Percentiles rank a stretch among this genome's conserved stretches.
These are phyloP conservation scores for Pituophis catenifer DNA, from an alignment of 2,113 vertebrate genomes.

Conservation along the genomic window DNA sequence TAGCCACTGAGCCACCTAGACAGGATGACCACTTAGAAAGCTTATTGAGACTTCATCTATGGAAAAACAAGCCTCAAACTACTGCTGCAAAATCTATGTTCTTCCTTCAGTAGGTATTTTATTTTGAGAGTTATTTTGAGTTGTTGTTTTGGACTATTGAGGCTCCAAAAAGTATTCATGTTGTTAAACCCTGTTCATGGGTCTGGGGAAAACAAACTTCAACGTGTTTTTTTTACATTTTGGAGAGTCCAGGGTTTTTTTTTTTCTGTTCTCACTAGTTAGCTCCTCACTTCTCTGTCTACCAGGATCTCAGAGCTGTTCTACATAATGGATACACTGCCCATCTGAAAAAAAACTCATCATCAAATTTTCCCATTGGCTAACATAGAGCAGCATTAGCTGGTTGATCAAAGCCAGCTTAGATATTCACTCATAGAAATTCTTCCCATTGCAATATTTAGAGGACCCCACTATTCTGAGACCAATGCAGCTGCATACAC, in stretches of 20 bases:
- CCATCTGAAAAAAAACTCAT: background rate
- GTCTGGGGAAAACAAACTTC: background rate
- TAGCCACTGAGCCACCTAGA: too few relatives aligned
- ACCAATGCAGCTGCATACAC: background rate
- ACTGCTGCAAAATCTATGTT: background rate
- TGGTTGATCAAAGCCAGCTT: background rate
- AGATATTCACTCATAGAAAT: background rate
- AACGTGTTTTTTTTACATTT: background rate
- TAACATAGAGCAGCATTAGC: background rate
- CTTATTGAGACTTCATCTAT: background rate
- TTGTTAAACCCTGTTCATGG: background rate
- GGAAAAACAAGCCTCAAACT: background rate
- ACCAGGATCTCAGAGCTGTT: background rate
- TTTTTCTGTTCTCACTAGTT: background rate
- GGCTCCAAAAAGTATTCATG: background rate
- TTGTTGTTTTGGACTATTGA: background rate
- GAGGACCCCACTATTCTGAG: background rate
- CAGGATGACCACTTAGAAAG: background rate
- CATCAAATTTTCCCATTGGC: background rate
- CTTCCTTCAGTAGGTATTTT: background rate
- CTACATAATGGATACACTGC: background rate
- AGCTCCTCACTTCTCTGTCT: background rate
- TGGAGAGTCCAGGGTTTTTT: background rate
- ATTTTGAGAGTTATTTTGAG: background rate
- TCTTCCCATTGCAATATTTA: background rate